A percentile compares a stretch with the other conserved stretches of the same genome.
Conservation (phyloP, 2,888 invertebrate genomes). For the Agapostemon virescens region DNA sequence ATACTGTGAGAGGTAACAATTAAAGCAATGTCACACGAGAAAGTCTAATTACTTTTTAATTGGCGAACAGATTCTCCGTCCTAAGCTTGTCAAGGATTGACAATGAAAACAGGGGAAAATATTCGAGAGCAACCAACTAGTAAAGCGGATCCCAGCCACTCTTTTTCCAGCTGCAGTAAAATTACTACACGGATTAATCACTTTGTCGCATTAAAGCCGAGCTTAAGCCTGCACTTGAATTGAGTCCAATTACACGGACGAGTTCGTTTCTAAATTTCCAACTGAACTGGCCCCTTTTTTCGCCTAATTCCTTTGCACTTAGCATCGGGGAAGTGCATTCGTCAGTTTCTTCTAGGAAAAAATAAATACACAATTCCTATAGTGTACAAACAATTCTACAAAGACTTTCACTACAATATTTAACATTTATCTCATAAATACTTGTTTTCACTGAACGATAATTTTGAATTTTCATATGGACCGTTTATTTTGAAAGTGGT, state of each 20-base stretch:
- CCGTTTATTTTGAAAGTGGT: no score
- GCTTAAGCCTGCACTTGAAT: conserved; percentile 19
- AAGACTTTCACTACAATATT: background rate
- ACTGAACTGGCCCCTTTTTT: background rate
- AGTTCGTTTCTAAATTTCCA: conserved; percentile 3
- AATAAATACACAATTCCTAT: no score
- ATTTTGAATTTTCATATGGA: no score
- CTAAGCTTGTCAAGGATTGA: background rate
- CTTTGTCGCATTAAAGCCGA: conserved; percentile 11
- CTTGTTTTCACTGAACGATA: no score
- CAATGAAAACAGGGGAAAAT: conserved; percentile 7
- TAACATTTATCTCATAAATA: no score
- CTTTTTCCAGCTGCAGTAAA: conserved; percentile 7
- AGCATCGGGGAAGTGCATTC: background rate
- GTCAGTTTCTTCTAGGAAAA: background rate
- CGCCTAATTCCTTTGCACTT: background rate
- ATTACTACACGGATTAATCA: conserved; percentile 12
- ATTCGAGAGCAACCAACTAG: conserved; percentile 5
- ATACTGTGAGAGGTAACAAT: background rate
- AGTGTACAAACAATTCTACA: background rate
- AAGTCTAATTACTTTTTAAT: background rate
- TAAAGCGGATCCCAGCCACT: conserved; percentile 10
- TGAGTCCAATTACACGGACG: conserved; percentile 4
- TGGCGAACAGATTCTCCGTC: background rate
- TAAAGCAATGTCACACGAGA: background rate